Conservation (phyloP, 2,797 vertebrate genomes). For the Myotis daubentonii region DNA sequence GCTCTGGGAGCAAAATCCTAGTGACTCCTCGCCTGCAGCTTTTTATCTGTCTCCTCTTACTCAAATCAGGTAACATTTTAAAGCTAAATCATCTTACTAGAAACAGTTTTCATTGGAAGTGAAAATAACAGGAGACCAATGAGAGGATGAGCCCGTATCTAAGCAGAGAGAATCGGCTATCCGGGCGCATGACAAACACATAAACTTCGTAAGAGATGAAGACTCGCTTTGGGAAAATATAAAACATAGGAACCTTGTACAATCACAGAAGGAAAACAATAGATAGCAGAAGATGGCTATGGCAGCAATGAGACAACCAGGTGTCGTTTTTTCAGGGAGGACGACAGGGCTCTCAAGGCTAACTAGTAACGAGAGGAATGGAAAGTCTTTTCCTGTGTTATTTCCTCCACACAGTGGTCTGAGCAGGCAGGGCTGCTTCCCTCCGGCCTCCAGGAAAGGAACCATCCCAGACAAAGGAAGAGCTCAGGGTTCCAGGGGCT, state of each 20-base stretch:
- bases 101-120: not conserved
- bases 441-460: not conserved
- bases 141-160: not conserved
- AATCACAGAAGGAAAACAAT: not conserved
- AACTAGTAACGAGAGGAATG: not conserved
- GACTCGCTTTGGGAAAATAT: not conserved
- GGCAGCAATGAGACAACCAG: not conserved
- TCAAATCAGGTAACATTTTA: not conserved
- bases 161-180: not conserved
- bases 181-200: not conserved
- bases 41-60: not conserved
- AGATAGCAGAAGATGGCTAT: not conserved
- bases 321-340: not conserved
- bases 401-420: not conserved
- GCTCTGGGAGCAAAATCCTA: not conserved
- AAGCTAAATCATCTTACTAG: not conserved
- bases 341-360: not conserved
- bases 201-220: not conserved
- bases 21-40: not conserved
- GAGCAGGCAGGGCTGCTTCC: not conserved
- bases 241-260: not conserved
- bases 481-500: not conserved
- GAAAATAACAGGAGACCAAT: slow-evolving; percentile 3
- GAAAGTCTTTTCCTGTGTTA: not conserved
- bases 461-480: slow-evolving; percentile 56